Conservation (phyloP, 2,797 vertebrate species). For the Taenioides sp. region DNA sequence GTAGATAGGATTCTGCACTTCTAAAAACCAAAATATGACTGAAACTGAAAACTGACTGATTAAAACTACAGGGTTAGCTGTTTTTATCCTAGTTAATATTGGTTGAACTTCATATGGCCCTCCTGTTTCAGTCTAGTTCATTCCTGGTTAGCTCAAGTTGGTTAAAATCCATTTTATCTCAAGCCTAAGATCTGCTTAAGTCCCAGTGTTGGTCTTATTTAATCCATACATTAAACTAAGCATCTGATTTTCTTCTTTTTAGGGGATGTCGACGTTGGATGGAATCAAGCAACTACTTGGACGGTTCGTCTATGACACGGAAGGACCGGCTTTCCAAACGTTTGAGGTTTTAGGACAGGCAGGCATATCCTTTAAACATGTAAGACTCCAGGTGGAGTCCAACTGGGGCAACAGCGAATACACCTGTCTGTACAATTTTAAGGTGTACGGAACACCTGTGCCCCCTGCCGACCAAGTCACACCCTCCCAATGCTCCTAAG, state of each 20-base stretch:
- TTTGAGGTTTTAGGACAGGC: background rate
- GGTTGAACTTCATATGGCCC: too few relatives aligned
- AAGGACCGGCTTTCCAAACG: background rate
- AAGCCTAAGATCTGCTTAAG: background rate
- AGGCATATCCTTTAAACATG: background rate
- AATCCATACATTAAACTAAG: background rate
- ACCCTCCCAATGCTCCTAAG: too few relatives aligned
- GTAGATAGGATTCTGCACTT: too few relatives aligned
- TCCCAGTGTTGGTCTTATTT: too few relatives aligned
- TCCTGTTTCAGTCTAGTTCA: too few relatives aligned
- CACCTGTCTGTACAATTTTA: conserved; percentile 17
- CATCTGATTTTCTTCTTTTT: background rate
- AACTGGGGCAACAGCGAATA: conserved; percentile 14
- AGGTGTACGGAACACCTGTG: conserved; percentile 5
- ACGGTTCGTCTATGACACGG: background rate
- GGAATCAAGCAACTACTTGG: background rate
- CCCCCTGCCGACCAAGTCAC: too few relatives aligned
- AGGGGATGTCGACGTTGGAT: background rate
- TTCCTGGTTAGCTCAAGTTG: too few relatives aligned
- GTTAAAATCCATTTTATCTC: background rate
- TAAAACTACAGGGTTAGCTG: too few relatives aligned
- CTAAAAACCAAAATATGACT: too few relatives aligned
- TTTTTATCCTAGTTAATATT: background rate
- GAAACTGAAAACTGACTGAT: too few relatives aligned
- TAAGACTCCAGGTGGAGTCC: conserved; percentile 8